These are phyloP conservation scores for Brachyhypopomus gauderio DNA, from an alignment of 2,113 vertebrate genomes.

Conservation along the genomic window DNA sequence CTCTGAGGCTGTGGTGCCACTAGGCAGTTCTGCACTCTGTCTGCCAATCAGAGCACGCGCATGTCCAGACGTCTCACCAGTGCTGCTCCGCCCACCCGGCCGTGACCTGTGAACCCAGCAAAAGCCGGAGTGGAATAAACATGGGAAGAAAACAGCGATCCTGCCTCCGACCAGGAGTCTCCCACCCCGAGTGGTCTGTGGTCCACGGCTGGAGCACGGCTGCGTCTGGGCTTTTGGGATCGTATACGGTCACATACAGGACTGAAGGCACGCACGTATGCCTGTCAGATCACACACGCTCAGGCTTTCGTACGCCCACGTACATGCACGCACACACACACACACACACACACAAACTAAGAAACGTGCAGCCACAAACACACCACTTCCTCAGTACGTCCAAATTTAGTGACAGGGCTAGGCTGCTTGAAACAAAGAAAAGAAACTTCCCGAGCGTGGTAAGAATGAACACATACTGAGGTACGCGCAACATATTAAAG, in stretches of 20 bases:
- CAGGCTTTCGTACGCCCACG: too few species aligned
- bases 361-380: constrained; percentile 27
- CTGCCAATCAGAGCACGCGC: too few species aligned
- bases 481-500: background rate
- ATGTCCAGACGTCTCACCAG: too few species aligned
- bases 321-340: constrained; percentile 25
- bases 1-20: too few species aligned
- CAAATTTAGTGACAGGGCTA: constrained; percentile 23
- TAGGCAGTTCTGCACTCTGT: too few species aligned
- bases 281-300: background rate
- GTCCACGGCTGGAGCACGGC: constrained; percentile 41
- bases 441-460: background rate
- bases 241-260: background rate
- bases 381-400: constrained; percentile 35
- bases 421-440: constrained; percentile 1
- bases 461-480: background rate
- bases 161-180: constrained; percentile 15
- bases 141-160: constrained; percentile 34
- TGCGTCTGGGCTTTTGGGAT: constrained; percentile 1
- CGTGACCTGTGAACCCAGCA: background rate
- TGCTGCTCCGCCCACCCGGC: background rate
- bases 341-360: constrained; percentile 18
- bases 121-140: constrained; percentile 31
- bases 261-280: constrained; percentile 16
- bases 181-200: constrained; percentile 1